These are phyloP conservation scores for Corythaixoides concolor DNA, from an alignment of 2,113 vertebrate species.

Conservation along the genomic window DNA sequence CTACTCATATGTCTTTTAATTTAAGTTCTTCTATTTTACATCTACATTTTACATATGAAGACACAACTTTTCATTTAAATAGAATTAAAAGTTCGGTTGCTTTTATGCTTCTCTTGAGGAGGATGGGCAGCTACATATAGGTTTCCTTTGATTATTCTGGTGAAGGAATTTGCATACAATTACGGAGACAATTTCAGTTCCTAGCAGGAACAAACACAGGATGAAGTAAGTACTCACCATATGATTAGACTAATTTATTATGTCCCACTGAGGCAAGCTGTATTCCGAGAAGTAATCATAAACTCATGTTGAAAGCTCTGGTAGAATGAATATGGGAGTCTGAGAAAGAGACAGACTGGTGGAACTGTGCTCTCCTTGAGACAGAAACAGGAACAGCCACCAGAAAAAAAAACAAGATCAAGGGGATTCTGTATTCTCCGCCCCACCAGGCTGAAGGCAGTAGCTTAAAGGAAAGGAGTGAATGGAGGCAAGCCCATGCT, in stretches of 20 bases:
- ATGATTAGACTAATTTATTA: conserved; percentile 76
- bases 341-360: too few species aligned
- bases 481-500: too few species aligned
- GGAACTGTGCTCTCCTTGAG: too few species aligned
- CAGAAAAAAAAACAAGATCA: too few species aligned
- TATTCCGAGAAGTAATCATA: conserved; percentile 68
- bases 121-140: conserved; percentile 33
- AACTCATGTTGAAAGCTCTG: conserved; percentile 51
- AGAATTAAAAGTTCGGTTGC: conserved; percentile 56
- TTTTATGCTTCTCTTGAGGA: conserved; percentile 41
- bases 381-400: too few species aligned
- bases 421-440: too few species aligned
- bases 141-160: conserved; percentile 61
- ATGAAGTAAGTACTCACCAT: conserved; percentile 64
- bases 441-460: too few species aligned
- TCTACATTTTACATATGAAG: conserved; percentile 22
- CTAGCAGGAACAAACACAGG: conserved; percentile 65
- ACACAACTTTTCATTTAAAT: conserved; percentile 37
- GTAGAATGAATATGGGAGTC: conserved; percentile 22
- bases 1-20: not conserved
- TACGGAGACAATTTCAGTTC: conserved; percentile 70
- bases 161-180: conserved; percentile 75
- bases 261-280: conserved; percentile 49
- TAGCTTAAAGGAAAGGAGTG: too few species aligned
- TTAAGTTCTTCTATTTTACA: conserved; percentile 41